Percentiles rank a stretch among this genome's conserved stretches.
Conservation (phyloP, 2,113 vertebrate species). For the Oenanthe oenanthe region DNA sequence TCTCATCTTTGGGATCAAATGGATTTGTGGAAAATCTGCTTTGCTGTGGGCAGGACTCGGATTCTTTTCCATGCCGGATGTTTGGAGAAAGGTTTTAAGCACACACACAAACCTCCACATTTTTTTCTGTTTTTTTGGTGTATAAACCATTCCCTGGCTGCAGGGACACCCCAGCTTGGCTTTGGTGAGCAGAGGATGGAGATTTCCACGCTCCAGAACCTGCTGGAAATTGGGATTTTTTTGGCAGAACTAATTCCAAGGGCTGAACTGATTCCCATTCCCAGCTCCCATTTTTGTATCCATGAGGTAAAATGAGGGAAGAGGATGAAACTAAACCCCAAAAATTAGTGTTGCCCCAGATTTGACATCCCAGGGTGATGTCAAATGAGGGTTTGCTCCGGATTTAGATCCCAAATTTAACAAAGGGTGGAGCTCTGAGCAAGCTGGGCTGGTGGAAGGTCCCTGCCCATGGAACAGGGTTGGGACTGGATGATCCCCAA, state of each 20-base stretch:
- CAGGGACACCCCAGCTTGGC: background rate
- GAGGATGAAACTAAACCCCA: background rate
- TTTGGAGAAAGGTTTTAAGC: conserved; percentile 10
- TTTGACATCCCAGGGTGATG: background rate
- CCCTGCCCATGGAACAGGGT: background rate
- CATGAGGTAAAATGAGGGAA: background rate
- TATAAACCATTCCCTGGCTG: background rate
- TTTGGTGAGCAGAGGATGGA: background rate
- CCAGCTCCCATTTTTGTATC: background rate
- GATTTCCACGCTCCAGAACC: rapidly evolving
- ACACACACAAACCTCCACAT: background rate
- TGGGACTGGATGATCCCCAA: background rate
- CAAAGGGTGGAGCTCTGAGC: background rate
- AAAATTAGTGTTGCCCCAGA: background rate
- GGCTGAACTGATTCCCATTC: background rate
- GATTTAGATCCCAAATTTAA: background rate
- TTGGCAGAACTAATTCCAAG: rapidly evolving
- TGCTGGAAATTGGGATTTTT: background rate
- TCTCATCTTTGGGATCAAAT: background rate
- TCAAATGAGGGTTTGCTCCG: rapidly evolving
- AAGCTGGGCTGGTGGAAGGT: background rate
- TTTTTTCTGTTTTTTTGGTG: background rate
- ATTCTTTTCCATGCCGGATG: background rate
- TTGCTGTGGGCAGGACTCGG: background rate
- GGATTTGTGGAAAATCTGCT: background rate